Percentiles rank a stretch among this genome's conserved stretches.
phyloP scores from a whole-genome alignment of 2,113 vertebrate species.

The Lasiurus cinereus region DNA sequence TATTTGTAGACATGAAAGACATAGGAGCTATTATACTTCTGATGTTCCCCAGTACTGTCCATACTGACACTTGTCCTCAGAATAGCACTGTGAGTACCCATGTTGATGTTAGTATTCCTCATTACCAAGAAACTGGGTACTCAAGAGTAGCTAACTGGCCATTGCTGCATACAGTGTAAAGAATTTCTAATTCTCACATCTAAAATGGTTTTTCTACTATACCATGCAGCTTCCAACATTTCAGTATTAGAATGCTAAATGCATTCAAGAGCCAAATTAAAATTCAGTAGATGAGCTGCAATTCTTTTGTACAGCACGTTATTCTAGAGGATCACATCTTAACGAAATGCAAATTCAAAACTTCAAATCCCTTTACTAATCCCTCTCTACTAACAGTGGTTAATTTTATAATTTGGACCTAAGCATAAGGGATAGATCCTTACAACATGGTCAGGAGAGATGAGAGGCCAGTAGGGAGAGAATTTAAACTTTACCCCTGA shows the following conservation, averaged over 20 bases:
- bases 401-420: conserved; percentile 75
- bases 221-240: neutral
- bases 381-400: conserved; percentile 66
- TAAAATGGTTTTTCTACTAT: neutral
- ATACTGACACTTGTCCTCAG: neutral
- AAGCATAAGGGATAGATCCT: conserved; percentile 64
- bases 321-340: conserved; percentile 74
- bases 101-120: neutral
- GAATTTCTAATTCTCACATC: conserved; percentile 12
- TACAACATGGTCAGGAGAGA: conserved; percentile 55
- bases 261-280: conserved; percentile 57
- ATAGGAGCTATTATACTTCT: neutral
- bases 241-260: conserved; percentile 65
- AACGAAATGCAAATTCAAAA: conserved; percentile 70
- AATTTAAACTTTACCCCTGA: conserved; percentile 66
- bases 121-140: neutral
- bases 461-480: neutral
- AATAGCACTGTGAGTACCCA: neutral
- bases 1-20: neutral
- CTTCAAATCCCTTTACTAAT: conserved; percentile 61
- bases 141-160: neutral
- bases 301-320: conserved; percentile 67
- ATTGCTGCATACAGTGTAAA: neutral
- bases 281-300: conserved; percentile 59
- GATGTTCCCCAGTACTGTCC: neutral